Percentiles rank a stretch among this genome's conserved stretches.
These are phyloP conservation scores for Meleagris gallopavo DNA, from an alignment of 2,113 vertebrate genomes.

Conservation along the genomic window DNA sequence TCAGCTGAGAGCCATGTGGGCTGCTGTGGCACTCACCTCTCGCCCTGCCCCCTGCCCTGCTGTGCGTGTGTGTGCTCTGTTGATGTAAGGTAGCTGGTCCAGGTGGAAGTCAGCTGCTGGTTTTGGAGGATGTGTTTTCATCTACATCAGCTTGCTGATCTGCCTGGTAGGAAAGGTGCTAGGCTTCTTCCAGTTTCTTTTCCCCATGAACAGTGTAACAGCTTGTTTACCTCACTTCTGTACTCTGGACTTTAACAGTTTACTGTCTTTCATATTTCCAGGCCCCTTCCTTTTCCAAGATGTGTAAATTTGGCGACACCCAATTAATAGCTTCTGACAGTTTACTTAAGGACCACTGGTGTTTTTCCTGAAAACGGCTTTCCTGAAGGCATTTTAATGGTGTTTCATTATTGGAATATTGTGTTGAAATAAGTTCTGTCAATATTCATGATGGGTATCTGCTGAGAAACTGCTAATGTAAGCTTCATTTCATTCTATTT, in stretches of 20 bases:
- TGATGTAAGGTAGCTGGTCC: background rate
- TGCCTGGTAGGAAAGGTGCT: fast-evolving
- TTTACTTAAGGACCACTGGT: background rate
- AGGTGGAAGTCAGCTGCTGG: fast-evolving
- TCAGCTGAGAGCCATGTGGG: background rate
- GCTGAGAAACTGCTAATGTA: background rate
- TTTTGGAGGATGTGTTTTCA: background rate
- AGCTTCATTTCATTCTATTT: background rate
- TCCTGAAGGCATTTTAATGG: background rate
- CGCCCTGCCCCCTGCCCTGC: background rate
- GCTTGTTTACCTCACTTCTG: background rate
- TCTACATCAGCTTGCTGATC: background rate
- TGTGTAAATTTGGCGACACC: background rate
- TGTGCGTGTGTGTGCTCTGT: background rate
- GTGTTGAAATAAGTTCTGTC: background rate
- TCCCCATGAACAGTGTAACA: background rate
- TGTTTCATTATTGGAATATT: background rate
- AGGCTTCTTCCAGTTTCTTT: background rate
- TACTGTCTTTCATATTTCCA: background rate
- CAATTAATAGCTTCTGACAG: background rate
- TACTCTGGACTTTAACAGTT: background rate
- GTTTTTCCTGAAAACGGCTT: background rate
- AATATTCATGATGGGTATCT: background rate
- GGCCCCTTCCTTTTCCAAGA: background rate
- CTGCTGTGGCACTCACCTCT: background rate